Percentiles rank a stretch among this genome's conserved stretches.
These are phyloP conservation scores for Parus major DNA, from an alignment of 2,113 vertebrate genomes.

Conservation along the genomic window DNA sequence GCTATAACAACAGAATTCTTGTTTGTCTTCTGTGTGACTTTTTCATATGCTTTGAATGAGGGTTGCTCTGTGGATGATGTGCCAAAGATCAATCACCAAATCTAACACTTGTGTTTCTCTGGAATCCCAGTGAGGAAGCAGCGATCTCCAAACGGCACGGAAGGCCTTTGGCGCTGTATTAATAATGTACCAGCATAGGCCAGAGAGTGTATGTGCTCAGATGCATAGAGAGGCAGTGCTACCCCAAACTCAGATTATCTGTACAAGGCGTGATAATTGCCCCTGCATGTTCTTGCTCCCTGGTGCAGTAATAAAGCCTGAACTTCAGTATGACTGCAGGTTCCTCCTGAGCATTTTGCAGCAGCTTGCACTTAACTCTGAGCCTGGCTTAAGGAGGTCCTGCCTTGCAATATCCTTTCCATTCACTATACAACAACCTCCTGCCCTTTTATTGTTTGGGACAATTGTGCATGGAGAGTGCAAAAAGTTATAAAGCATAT, in stretches of 20 bases:
- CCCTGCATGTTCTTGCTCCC: background rate
- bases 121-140: background rate
- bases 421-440: background rate
- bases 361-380: background rate
- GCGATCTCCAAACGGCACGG: background rate
- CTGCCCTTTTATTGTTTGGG: background rate
- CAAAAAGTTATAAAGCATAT: background rate
- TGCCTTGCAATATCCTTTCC: background rate
- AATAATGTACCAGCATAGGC: background rate
- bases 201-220: background rate
- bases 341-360: background rate
- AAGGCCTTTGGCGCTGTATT: background rate
- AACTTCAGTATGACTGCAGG: background rate
- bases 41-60: background rate
- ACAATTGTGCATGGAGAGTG: background rate
- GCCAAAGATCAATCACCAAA: background rate
- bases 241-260: background rate
- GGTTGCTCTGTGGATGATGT: background rate
- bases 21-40: background rate
- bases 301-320: background rate
- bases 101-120: background rate
- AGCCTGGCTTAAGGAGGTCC: background rate
- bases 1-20: background rate
- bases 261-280: background rate
- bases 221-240: background rate